Conservation (phyloP, 2,113 vertebrate genomes). For the Bolborhynchus lineola region DNA sequence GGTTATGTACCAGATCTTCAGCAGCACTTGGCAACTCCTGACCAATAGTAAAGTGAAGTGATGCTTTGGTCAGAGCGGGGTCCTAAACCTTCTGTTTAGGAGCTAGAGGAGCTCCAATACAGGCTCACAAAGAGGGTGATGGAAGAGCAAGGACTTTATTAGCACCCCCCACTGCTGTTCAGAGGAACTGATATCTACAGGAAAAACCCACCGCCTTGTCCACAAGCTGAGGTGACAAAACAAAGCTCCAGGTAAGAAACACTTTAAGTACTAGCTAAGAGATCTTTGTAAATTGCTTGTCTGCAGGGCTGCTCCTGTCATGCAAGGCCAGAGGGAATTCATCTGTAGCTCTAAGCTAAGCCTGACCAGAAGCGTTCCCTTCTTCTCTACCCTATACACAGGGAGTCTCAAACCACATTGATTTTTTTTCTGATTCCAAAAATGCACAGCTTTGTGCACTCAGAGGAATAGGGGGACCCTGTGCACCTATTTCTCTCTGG, state of each 20-base stretch:
- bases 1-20: neutral
- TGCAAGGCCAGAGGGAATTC: neutral
- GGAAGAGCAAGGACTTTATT: neutral
- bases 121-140: neutral
- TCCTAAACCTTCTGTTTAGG: neutral
- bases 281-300: neutral
- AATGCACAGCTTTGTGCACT: neutral
- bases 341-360: neutral
- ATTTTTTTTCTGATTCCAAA: neutral
- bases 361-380: neutral
- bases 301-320: neutral
- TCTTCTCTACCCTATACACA: neutral
- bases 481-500: neutral
- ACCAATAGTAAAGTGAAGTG: neutral
- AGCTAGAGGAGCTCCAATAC: neutral
- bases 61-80: neutral
- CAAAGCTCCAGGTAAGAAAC: slow-evolving; percentile 6
- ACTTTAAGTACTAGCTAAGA: neutral
- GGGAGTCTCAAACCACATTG: neutral
- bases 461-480: neutral
- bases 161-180: neutral
- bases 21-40: neutral
- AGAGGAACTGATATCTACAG: neutral
- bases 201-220: neutral
- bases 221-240: neutral